These are phyloP conservation scores for Caenorhabditis tropicalis DNA, from an alignment of 1,140 invertebrate species.

Conservation along the genomic window DNA sequence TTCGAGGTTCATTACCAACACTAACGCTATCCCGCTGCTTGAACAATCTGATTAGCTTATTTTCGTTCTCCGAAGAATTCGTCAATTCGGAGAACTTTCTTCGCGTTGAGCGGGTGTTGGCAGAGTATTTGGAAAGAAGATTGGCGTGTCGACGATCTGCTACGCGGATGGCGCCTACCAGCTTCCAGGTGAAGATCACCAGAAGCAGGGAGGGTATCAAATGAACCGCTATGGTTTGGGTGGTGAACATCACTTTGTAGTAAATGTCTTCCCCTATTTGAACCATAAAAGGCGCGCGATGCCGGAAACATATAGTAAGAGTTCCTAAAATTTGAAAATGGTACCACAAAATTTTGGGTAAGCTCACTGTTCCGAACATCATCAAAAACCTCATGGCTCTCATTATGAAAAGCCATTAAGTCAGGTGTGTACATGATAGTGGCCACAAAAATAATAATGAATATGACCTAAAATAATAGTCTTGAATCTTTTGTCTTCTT, in stretches of 20 bases:
- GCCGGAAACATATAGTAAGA: conserved; percentile 60
- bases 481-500: background rate
- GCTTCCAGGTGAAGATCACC: conserved; percentile 69
- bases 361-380: conserved; percentile 60
- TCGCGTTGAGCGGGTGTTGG: conserved; percentile 15
- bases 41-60: conserved; percentile 31
- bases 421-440: conserved; percentile 69
- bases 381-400: conserved; percentile 57
- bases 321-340: conserved; percentile 56
- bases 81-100: conserved; percentile 37
- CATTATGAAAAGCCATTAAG: conserved; percentile 68
- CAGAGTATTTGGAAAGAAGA: conserved; percentile 61
- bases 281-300: conserved; percentile 61
- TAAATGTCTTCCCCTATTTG: conserved; percentile 66
- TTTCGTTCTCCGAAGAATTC: conserved; percentile 23
- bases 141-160: conserved; percentile 67
- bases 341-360: conserved; percentile 39
- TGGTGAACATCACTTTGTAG: conserved; percentile 64
- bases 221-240: conserved; percentile 67
- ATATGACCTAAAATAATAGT: conserved; percentile 62
- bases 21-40: conserved; percentile 58
- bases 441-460: conserved; percentile 64
- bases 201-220: conserved; percentile 68
- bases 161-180: conserved; percentile 66
- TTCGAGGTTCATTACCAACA: conserved; percentile 61